These are phyloP conservation scores for Platanista minor DNA, from an alignment of 2,113 vertebrate genomes.

Conservation along the genomic window DNA sequence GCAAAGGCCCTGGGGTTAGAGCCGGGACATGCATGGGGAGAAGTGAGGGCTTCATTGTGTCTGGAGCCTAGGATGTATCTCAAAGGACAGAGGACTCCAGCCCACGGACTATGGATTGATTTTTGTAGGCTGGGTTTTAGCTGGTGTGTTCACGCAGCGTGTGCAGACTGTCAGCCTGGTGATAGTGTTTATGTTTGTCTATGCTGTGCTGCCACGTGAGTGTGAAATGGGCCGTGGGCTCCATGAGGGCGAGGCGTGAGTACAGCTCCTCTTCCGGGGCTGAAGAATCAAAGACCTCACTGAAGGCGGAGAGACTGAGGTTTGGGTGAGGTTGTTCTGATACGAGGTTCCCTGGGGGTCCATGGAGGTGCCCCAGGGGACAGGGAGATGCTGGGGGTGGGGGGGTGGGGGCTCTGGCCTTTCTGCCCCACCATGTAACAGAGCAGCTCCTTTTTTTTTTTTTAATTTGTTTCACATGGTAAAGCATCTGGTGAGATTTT, in stretches of 20 bases:
- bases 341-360: not conserved
- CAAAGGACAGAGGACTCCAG: not conserved
- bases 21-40: fast-evolving
- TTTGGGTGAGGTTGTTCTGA: not conserved
- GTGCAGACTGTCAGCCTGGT: not conserved
- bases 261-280: not conserved
- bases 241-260: fast-evolving
- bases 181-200: not conserved
- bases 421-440: not conserved
- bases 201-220: not conserved
- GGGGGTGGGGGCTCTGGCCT: not conserved
- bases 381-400: not conserved
- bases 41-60: fast-evolving
- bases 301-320: too few relatives aligned
- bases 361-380: not conserved
- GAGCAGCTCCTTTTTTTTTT: not conserved
- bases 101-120: not conserved
- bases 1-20: not conserved
- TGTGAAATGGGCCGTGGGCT: not conserved
- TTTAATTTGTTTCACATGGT: not conserved
- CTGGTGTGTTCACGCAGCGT: too few relatives aligned
- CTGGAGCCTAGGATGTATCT: not conserved
- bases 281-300: not conserved
- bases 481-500: not conserved
- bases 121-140: not conserved